These are phyloP conservation scores for Apostichopus japonicus DNA, from an alignment of 35 echinoderm and acorn worm species.

Conservation along the genomic window DNA sequence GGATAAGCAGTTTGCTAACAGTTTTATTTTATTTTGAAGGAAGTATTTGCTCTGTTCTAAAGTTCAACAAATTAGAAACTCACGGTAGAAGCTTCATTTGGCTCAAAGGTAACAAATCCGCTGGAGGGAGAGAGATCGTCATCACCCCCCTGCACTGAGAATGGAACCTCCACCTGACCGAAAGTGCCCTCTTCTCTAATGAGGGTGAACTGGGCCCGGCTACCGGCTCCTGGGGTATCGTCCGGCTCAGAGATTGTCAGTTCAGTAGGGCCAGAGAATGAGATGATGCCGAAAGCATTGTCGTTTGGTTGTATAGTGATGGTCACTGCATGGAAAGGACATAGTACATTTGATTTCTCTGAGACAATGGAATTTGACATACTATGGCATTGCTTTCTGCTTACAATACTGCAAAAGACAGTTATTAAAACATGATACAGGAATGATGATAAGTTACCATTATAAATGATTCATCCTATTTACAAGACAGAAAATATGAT, in stretches of 20 bases:
- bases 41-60: too few species aligned
- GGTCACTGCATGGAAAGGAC: slow-evolving; percentile 40
- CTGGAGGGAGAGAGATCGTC: slow-evolving; percentile 68
- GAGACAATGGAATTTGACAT: too few species aligned
- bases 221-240: slow-evolving; percentile 54
- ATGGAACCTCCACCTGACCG: slow-evolving; percentile 84
- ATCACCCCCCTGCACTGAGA: slow-evolving; percentile 61
- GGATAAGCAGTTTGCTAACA: too few species aligned
- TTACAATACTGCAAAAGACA: neutral
- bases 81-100: slow-evolving; percentile 72
- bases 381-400: neutral
- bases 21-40: too few species aligned
- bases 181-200: slow-evolving; percentile 78
- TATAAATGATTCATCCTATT: too few species aligned
- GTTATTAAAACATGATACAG: neutral
- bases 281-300: slow-evolving; percentile 89
- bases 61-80: slow-evolving; percentile 16
- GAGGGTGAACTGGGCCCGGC: slow-evolving; percentile 79
- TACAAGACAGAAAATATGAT: too few species aligned
- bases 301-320: slow-evolving; percentile 83
- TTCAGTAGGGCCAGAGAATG: slow-evolving; percentile 44
- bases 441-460: neutral
- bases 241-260: slow-evolving; percentile 76
- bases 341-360: too few species aligned
- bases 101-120: slow-evolving; percentile 92